Evolutionary conservation across 2,888 invertebrate species (phyloP).

Genomic region (Hoplodrina blanda): DNA sequence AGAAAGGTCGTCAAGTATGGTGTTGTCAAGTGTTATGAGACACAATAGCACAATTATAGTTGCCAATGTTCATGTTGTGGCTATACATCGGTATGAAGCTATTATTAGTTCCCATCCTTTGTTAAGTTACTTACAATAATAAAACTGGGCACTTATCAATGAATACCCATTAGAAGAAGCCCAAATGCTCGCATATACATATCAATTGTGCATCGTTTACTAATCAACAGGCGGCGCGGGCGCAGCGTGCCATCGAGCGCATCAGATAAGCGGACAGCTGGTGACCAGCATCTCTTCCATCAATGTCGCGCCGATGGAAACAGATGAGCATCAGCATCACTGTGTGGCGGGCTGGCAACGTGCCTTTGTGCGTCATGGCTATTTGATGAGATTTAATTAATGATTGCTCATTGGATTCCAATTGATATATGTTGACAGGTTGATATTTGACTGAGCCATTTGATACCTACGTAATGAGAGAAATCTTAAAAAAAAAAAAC

Average conservation of each 20-base stretch:
- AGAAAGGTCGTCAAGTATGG: background rate
- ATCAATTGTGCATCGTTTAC: slow-evolving; percentile 40
- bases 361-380: background rate
- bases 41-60: background rate
- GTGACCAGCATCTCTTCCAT: slow-evolving; percentile 20
- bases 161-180: background rate
- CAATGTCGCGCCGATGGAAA: slow-evolving; percentile 28
- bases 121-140: background rate
- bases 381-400: background rate
- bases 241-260: slow-evolving; percentile 17
- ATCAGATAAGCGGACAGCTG: slow-evolving; percentile 47
- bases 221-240: slow-evolving; percentile 19
- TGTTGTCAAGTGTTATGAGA: background rate
- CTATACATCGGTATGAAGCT: background rate
- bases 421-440: too few relatives aligned
- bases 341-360: background rate
- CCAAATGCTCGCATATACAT: slow-evolving; percentile 13
- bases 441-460: too few relatives aligned
- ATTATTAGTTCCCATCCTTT: background rate
- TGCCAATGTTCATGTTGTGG: background rate
- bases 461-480: too few relatives aligned
- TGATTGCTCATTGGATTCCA: background rate
- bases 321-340: slow-evolving; percentile 26
- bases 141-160: background rate
- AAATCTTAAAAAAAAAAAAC: too few relatives aligned